Evolutionary conservation across 1,140 invertebrate species (phyloP).

Genomic region (Atta texana): DNA sequence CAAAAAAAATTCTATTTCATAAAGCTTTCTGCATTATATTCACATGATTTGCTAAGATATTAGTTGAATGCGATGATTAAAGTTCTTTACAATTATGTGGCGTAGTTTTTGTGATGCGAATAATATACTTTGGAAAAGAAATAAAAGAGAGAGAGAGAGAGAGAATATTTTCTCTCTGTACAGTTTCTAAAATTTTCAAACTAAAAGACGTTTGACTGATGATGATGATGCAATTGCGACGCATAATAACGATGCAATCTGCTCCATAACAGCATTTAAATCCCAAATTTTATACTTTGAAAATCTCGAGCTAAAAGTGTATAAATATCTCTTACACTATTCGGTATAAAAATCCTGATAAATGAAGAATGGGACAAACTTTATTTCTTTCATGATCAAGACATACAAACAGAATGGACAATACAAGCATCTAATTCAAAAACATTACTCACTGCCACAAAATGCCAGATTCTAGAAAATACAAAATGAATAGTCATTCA

Average conservation of each 20-base stretch:
- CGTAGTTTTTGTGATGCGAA: not conserved
- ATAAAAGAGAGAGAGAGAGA: not conserved
- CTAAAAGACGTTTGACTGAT: slow-evolving; percentile 34
- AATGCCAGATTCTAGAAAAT: slow-evolving; percentile 14
- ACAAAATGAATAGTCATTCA: not conserved
- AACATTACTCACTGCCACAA: slow-evolving; percentile 9
- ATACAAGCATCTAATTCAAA: not conserved
- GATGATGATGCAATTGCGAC: slow-evolving; percentile 5
- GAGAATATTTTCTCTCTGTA: not conserved
- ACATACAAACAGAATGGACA: not conserved
- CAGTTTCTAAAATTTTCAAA: not conserved
- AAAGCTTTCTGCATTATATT: not conserved
- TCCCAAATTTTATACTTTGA: slow-evolving; percentile 16
- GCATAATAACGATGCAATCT: slow-evolving; percentile 38
- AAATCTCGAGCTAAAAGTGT: not conserved
- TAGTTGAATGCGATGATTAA: not conserved
- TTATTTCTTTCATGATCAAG: not conserved
- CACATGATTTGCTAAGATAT: not conserved
- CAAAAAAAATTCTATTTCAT: not conserved
- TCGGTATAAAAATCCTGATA: not conserved
- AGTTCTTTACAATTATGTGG: not conserved
- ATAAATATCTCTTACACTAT: slow-evolving; percentile 29
- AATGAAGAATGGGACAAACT: not conserved
- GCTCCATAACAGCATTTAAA: not conserved
- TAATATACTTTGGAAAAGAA: not conserved